phyloP scores from a whole-genome alignment of 2,113 vertebrate genomes.

The Stercorarius parasiticus region DNA sequence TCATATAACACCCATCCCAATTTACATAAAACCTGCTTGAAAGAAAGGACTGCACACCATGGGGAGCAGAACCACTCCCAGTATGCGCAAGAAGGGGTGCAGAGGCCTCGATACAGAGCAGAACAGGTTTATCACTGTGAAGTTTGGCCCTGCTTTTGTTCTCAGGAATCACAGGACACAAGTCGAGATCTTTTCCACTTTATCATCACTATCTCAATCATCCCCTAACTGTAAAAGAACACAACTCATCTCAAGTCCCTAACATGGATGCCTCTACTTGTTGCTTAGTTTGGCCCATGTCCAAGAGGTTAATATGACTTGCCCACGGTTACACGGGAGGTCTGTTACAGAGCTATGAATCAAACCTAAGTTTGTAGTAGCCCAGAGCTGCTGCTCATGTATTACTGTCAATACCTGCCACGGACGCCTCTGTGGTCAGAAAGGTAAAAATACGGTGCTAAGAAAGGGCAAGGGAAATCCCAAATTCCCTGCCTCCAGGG shows the following conservation, averaged over 20 bases:
- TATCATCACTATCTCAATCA: background rate
- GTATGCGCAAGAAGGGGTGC: background rate
- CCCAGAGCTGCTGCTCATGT: background rate
- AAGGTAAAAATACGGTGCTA: too few relatives aligned
- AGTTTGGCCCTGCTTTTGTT: background rate
- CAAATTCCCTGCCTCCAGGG: background rate
- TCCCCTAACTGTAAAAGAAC: background rate
- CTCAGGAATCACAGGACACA: background rate
- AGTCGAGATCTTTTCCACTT: background rate
- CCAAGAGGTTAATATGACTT: background rate
- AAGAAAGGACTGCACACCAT: background rate
- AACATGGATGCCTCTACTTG: background rate
- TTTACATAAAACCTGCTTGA: background rate
- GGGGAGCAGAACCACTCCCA: background rate
- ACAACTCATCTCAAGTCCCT: background rate
- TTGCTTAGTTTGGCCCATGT: background rate
- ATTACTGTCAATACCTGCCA: background rate
- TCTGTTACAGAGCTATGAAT: background rate
- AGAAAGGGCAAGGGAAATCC: background rate
- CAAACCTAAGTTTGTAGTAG: background rate
- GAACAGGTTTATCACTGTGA: background rate
- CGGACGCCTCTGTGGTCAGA: accelerated
- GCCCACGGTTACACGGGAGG: background rate
- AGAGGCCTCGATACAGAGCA: background rate
- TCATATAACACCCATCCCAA: background rate